Evolutionary conservation across 1,140 invertebrate species (phyloP), one percentile per base, ranked within the genome.

Genomic region (Eriocheir sinensis): DNA sequence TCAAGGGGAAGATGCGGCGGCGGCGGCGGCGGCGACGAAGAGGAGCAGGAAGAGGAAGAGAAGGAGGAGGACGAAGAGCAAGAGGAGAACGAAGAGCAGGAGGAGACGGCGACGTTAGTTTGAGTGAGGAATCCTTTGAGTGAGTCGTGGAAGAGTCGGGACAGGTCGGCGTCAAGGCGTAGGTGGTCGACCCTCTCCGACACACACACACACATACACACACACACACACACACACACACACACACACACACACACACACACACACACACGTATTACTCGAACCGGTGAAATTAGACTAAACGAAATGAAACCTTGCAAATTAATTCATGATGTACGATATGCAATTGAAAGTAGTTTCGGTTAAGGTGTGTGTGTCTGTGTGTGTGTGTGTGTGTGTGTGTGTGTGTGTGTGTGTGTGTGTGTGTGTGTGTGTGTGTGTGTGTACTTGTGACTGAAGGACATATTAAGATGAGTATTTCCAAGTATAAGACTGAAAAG

Each of bases 331-430:
- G n/a, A n/a, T n/a, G n/a, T n/a, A n/a, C n/a, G n/a, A n/a, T n/a
- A n/a, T n/a, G n/a, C n/a, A n/a, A n/a, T n/a, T n/a, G n/a, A n/a
- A n/a, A n/a, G n/a, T n/a, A n/a, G n/a, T n/a, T n/a, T n/a, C n/a
- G 4, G 79, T 80, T 4, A 8, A 21, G 4, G 79, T 80, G 79
- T 80, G 79, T 80, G 79, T 80, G 79, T 80, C 4, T 80, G 79
- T 80, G 79, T 80, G 79, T 80, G 79, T 80, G 79, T 80, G 44
- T 48, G 44, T 48, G 44, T 48, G 44, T 48, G 44, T 48, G 44
- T 48, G 44, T 48, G 44, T 48, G 44, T 48, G 44, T 48, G 44
- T 48, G 44, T 48, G 44, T 48, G 44, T 48, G 44, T 48, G 44
- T 48, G 44, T 48, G 44, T 15, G 4, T 15, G 4, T 15, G 8